Evolutionary conservation across 2,888 invertebrate species (phyloP).

Genomic region (Callyntrura guangdongensis): DNA sequence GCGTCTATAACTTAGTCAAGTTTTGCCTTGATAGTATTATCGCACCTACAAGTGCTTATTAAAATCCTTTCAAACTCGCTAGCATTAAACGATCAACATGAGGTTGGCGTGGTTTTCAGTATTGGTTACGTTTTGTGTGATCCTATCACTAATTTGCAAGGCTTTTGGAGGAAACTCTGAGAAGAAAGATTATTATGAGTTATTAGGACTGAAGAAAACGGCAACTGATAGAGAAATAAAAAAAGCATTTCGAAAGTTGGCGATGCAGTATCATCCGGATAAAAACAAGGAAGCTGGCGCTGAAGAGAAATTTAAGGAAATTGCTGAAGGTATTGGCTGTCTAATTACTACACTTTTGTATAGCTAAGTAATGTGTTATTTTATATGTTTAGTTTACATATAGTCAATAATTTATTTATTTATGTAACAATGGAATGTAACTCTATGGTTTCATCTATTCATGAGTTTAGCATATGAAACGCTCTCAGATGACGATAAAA

Average conservation of each 20-base stretch:
- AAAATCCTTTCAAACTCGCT: no score
- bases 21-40: no score
- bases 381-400: not conserved
- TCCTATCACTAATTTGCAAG: conserved; percentile 42
- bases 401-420: not conserved
- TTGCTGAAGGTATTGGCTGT: conserved; percentile 86
- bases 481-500: conserved; percentile 86
- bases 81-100: conserved; percentile 24
- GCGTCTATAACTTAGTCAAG: no score
- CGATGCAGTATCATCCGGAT: conserved; percentile 87
- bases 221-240: conserved; percentile 87
- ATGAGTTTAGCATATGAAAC: conserved; percentile 87
- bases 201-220: conserved; percentile 86
- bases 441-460: not conserved
- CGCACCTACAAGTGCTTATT: no score
- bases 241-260: conserved; percentile 87
- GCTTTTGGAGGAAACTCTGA: conserved; percentile 13
- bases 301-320: conserved; percentile 87
- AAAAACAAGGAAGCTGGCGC: conserved; percentile 87
- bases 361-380: not conserved
- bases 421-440: no score
- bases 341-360: not conserved
- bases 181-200: conserved; percentile 87
- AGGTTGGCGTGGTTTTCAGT: conserved; percentile 23
- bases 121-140: not conserved